Evolutionary conservation across 2,888 invertebrate species (phyloP), one percentile per base, ranked within the genome.

Genomic region (Erynnis tages): DNA sequence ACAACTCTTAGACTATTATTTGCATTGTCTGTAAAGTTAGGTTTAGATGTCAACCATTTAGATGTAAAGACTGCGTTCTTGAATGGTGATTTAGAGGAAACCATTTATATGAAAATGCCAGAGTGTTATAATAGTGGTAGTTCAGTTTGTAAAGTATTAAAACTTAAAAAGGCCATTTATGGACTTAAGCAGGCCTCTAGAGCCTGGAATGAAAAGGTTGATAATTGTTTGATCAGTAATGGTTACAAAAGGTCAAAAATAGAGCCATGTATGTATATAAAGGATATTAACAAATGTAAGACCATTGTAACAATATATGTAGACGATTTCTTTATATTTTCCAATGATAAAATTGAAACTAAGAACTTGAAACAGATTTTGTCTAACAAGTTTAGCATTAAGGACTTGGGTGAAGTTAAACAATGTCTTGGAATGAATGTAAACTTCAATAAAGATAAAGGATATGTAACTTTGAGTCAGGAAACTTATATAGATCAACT

Each of bases 141-240:
- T 37, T 23, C 8, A 19, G 41, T 8, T 29, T 25, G 40, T 16
- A 54, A 53, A 32, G 54, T 55, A 6, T 35, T 54, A 6, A 54
- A 47, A 43, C 40, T 57, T 7, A 52, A 58, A 47, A 47, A 56
- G 44, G 56, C 59, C 7, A 56, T 60, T 37, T 62, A 59, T 54
- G 57, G 58, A 0, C 40, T 59, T 5, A 60, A 58, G 7, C 57
- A 62, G 19, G 56, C 62, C 7, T 56, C 57, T n/a, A n/a, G n/a
- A n/a, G n/a, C n/a, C n/a, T n/a, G n/a, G n/a, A 38, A 58, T 43
- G 27, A 13, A 7, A 32, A 13, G 13, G 30, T 32, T 6, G 21
- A 21, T 21, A 21, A 21, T 21, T 21, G 21, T 21, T 6, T 21
- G 3, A 4, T 21, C 3, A 6, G 4, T 3, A 21, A 6, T 21